Evolutionary conservation across 2,113 vertebrate genomes (phyloP).

Genomic region (Shinisaurus crocodilurus): DNA sequence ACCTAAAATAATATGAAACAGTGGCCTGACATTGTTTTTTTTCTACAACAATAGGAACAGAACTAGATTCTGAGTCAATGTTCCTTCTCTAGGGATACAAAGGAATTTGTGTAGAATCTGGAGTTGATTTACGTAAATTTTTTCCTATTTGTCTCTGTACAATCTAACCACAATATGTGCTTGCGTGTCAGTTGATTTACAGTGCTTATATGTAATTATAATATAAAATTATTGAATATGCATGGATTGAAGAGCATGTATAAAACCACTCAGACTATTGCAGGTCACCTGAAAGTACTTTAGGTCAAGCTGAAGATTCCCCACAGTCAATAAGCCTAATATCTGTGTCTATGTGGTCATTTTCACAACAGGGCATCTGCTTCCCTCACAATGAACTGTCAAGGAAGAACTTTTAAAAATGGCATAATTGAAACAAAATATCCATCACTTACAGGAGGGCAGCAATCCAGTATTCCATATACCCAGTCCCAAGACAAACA

Average conservation of each 20-base stretch:
- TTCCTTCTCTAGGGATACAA: constrained; percentile 36
- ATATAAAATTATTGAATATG: constrained; percentile 58
- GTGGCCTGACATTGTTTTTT: constrained; percentile 41
- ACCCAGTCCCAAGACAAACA: neutral
- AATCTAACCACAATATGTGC: constrained; percentile 37
- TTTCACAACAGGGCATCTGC: constrained; percentile 28
- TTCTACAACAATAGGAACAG: neutral
- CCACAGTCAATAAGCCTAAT: neutral
- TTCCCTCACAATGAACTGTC: constrained; percentile 23
- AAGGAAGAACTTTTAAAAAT: constrained; percentile 53
- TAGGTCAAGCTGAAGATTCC: constrained; percentile 29
- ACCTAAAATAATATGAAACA: constrained; percentile 31
- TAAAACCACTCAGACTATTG: constrained; percentile 49
- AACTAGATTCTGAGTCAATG: constrained; percentile 36
- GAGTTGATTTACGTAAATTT: constrained; percentile 56
- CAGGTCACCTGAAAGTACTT: constrained; percentile 37
- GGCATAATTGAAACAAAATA: constrained; percentile 40
- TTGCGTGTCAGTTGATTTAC: constrained; percentile 59
- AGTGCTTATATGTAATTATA: constrained; percentile 43
- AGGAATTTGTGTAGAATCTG: constrained; percentile 52
- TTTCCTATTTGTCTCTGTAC: neutral
- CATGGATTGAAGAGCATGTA: constrained; percentile 33
- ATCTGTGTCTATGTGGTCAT: constrained; percentile 14
- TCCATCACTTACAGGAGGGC: constrained; percentile 3
- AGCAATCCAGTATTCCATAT: neutral